Evolutionary conservation across 2,888 invertebrate genomes (phyloP).

Genomic region (Drosophila merina): DNA sequence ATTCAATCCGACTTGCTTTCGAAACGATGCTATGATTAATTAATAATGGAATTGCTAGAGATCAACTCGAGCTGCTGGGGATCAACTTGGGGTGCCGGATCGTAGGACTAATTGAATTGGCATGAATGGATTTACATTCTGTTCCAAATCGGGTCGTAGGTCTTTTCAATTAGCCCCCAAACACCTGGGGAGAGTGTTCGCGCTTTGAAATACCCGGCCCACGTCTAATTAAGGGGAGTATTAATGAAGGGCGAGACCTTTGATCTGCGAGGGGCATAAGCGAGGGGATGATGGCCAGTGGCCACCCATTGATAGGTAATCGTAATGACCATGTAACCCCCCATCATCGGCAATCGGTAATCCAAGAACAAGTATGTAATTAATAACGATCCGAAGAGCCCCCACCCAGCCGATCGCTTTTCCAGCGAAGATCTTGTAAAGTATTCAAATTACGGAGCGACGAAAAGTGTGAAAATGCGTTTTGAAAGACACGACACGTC

Average conservation of each 20-base stretch:
- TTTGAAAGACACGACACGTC: constrained; percentile 76
- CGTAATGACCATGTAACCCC: constrained; percentile 12
- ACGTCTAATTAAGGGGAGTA: constrained; percentile 42
- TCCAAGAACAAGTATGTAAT: constrained; percentile 76
- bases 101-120: constrained; percentile 67
- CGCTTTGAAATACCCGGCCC: constrained; percentile 16
- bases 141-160: constrained; percentile 1
- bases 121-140: constrained; percentile 24
- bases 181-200: constrained; percentile 43
- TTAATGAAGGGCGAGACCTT: constrained; percentile 42
- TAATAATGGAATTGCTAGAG: constrained; percentile 46
- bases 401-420: constrained; percentile 23
- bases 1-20: constrained; percentile 2
- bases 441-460: constrained; percentile 77
- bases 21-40: constrained; percentile 67
- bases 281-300: neutral
- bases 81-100: constrained; percentile 30
- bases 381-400: constrained; percentile 57
- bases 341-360: constrained; percentile 46
- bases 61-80: constrained; percentile 30
- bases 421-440: constrained; percentile 72
- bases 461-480: constrained; percentile 83
- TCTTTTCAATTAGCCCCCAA: constrained; percentile 44
- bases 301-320: constrained; percentile 61
- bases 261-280: constrained; percentile 10